A percentile compares a stretch with the other conserved stretches of the same genome.
These are phyloP conservation scores for Oxyscelio sp. DNA, from an alignment of 2,888 invertebrate genomes.

Conservation along the genomic window DNA sequence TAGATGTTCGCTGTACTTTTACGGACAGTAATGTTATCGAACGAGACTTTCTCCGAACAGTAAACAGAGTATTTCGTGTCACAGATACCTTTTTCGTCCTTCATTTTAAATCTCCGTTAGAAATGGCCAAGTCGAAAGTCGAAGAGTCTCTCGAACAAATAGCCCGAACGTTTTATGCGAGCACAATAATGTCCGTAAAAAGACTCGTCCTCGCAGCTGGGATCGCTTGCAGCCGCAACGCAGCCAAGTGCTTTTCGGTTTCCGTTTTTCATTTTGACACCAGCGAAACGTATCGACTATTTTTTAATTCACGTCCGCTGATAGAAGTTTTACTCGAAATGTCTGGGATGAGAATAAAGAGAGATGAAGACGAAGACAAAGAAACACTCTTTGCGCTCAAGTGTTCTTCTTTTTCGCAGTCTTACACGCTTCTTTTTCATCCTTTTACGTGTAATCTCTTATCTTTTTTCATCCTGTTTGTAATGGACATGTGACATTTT, in stretches of 20 bases:
- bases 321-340: constrained; percentile 29
- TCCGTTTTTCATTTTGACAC: constrained; percentile 8
- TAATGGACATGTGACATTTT: constrained; percentile 14
- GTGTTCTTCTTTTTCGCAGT: constrained; percentile 34
- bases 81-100: constrained; percentile 29
- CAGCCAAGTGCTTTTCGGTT: constrained; percentile 11
- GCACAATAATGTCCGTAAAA: constrained; percentile 9
- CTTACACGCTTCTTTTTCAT: constrained; percentile 9
- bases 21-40: constrained; percentile 48
- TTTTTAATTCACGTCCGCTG: constrained; percentile 29
- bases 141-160: background rate
- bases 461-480: constrained; percentile 5
- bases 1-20: constrained; percentile 27
- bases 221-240: background rate
- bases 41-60: constrained; percentile 10
- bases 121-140: constrained; percentile 31
- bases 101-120: constrained; percentile 29
- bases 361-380: constrained; percentile 35
- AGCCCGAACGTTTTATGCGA: constrained; percentile 7
- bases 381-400: constrained; percentile 21
- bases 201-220: background rate
- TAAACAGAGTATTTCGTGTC: constrained; percentile 29
- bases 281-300: constrained; percentile 34
- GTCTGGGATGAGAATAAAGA: constrained; percentile 36
- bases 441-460: background rate